These are phyloP conservation scores for Alligator mississippiensis DNA, from an alignment of 2,113 vertebrate species.

Conservation along the genomic window DNA sequence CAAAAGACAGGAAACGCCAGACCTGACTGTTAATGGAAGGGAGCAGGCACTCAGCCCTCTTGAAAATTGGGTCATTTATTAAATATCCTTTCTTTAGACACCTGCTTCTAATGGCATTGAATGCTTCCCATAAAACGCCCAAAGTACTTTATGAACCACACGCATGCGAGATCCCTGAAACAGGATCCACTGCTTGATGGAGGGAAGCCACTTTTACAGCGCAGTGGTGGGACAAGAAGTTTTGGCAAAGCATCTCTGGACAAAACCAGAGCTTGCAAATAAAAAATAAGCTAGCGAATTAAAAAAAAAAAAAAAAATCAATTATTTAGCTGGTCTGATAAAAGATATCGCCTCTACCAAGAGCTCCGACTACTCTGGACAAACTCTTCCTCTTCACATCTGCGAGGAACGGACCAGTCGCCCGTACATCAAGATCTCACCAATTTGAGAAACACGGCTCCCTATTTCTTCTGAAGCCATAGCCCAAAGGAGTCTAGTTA, in stretches of 20 bases:
- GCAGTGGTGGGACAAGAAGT: neutral
- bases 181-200: neutral
- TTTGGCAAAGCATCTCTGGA: neutral
- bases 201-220: neutral
- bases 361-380: neutral
- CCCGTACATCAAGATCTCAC: neutral
- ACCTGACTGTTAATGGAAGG: neutral
- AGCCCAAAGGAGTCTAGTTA: neutral
- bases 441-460: fast-evolving
- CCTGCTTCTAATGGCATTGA: fast-evolving
- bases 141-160: neutral
- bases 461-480: neutral
- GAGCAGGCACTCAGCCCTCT: neutral
- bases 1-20: neutral
- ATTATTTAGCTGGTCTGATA: too few species aligned
- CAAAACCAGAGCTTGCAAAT: neutral
- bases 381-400: neutral
- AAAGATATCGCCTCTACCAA: too few species aligned
- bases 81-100: neutral
- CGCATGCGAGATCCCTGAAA: neutral
- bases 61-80: neutral
- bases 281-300: fast-evolving
- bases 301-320: neutral
- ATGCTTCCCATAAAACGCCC: neutral
- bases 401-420: neutral